Evolutionary conservation across 2,888 invertebrate genomes (phyloP), one percentile per base, ranked within the genome.

Genomic region (Pterostichus niger): DNA sequence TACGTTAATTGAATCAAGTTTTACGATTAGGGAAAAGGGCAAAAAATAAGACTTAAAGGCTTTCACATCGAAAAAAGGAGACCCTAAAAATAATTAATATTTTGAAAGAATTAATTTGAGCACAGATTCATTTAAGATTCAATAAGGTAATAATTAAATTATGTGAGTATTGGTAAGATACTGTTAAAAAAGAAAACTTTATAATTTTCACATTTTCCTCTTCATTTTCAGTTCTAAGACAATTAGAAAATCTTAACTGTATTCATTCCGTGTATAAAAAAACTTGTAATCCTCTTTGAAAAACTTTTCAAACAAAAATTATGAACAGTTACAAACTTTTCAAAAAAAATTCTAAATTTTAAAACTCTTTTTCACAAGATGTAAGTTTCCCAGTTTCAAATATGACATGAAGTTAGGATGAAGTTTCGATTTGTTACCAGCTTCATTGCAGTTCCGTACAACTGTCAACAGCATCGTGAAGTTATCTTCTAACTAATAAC

Each of bases 391-490:
- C 11, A 68, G 40, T 40, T 64, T 11, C 5, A 11, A 11, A 15
- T 59, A 9, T 6, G 11, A 59, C 64, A 44, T 71, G 68, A 46
- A 71, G 44, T 64, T 59, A 17, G 5, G 10, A 6, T 1, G 56
- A 17, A 56, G 56, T 56, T 56, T 11, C 13, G 49, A n/a, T 11
- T n/a, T 11, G 64, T 40, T 35, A 7, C 11, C 0, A 44, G 44
- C 10, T 71, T 44, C 44, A 71, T 44, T 71, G 46, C 68, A 71
- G 15, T 44, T 44, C 40, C 17, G 40, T 17, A 71, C 17, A 71
- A 71, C 68, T 71, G 68, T 71, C 44, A 46, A 71, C 46, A 71
- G 13, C 13, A 17, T 9, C 44, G n/a, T 71, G 44, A 71, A 71
- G 40, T 71, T 71, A 31, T 24, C 61, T 44, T 13, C 40, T 6